Evolutionary conservation across 2,113 vertebrate species (phyloP).

Genomic region (Eretmochelys imbricata): DNA sequence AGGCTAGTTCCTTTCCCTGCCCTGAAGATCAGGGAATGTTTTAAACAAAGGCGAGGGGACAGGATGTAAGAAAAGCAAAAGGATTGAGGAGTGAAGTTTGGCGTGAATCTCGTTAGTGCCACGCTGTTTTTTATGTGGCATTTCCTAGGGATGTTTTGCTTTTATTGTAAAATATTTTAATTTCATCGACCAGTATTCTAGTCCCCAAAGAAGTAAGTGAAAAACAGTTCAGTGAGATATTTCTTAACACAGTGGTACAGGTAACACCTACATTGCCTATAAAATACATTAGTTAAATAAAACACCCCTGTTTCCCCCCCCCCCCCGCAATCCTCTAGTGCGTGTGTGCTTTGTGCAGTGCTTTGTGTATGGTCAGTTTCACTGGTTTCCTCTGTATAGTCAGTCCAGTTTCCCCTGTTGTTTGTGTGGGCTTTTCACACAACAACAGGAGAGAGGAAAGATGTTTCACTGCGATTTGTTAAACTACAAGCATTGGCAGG

Average conservation of each 20-base stretch:
- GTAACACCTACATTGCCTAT: not conserved
- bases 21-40: not conserved
- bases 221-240: not conserved
- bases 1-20: not conserved
- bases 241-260: not conserved
- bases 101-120: slow-evolving; percentile 44
- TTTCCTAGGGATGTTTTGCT: slow-evolving; percentile 65
- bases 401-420: not conserved
- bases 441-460: not conserved
- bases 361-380: not conserved
- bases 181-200: slow-evolving; percentile 20
- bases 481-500: not conserved
- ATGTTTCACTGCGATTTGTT: not conserved
- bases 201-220: not conserved
- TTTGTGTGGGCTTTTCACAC: not conserved
- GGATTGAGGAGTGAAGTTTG: slow-evolving; percentile 15
- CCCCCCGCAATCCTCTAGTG: not conserved
- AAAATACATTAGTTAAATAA: not conserved
- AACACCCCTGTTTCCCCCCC: too few relatives aligned
- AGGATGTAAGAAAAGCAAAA: slow-evolving; percentile 18
- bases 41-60: slow-evolving; percentile 1
- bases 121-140: slow-evolving; percentile 43
- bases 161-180: slow-evolving; percentile 55
- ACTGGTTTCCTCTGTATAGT: not conserved
- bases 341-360: not conserved